A percentile compares a stretch with the other conserved stretches of the same genome.
phyloP scores from a whole-genome alignment of 2,797 vertebrate species.

The Melanotaenia maccullochi region DNA sequence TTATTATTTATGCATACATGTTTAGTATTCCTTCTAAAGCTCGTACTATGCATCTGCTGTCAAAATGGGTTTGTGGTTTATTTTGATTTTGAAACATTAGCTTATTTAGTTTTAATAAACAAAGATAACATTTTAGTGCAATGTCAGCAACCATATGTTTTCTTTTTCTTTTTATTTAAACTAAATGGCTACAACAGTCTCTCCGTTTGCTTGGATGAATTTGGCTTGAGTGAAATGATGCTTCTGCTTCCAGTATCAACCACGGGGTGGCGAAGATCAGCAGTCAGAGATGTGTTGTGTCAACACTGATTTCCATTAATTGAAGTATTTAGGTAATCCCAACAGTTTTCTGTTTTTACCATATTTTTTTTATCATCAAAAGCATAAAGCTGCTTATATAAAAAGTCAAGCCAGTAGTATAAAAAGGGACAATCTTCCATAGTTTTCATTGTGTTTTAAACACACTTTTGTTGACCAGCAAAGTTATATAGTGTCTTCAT shows the following conservation, averaged over 20 bases:
- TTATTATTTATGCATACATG: neutral
- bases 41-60: no score
- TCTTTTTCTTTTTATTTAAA: neutral
- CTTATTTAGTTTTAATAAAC: neutral
- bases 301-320: conserved; percentile 44
- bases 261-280: conserved; percentile 52
- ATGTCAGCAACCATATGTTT: neutral
- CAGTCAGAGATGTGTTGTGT: conserved; percentile 40
- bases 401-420: neutral
- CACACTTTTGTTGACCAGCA: neutral
- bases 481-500: neutral
- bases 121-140: neutral
- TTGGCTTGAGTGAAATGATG: conserved; percentile 8
- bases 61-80: no score
- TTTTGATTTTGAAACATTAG: neutral
- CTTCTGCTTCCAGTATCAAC: conserved; percentile 4
- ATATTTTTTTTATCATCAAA: neutral
- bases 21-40: neutral
- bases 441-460: neutral
- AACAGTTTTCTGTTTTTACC: neutral
- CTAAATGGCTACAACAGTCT: no score
- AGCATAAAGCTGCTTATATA: neutral
- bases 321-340: conserved; percentile 25
- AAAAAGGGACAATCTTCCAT: neutral
- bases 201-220: neutral